Evolutionary conservation across 2,888 invertebrate genomes (phyloP).

Genomic region (Epistrophe eligans): DNA sequence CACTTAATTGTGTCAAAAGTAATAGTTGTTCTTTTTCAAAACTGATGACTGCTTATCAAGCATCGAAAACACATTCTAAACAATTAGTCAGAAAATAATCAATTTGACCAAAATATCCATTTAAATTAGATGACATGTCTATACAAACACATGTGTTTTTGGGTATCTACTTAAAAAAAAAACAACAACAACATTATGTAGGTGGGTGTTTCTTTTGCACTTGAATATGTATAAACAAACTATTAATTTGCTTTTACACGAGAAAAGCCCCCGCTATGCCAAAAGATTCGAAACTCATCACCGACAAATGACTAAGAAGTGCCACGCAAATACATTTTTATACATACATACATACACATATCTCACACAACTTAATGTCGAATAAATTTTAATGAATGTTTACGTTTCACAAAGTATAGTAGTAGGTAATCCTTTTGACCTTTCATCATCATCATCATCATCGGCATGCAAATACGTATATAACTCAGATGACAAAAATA

Average conservation of each 20-base stretch:
- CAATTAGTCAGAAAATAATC: no score
- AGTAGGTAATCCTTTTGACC: slow-evolving; percentile 26
- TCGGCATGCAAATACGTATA: slow-evolving; percentile 20
- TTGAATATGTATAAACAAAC: slow-evolving; percentile 14
- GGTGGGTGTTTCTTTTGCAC: slow-evolving; percentile 25
- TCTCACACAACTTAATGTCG: slow-evolving; percentile 33
- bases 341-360: neutral
- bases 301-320: slow-evolving; percentile 12
- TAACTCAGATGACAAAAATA: slow-evolving; percentile 33
- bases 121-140: no score
- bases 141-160: no score
- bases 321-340: slow-evolving; percentile 30
- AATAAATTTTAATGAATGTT: slow-evolving; percentile 68
- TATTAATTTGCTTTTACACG: neutral
- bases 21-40: no score
- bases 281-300: neutral
- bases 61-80: no score
- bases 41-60: no score
- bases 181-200: no score
- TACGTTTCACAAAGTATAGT: slow-evolving; percentile 20
- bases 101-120: no score
- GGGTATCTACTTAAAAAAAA: no score
- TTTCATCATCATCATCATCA: slow-evolving; percentile 18
- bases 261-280: slow-evolving; percentile 12
- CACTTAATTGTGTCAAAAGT: no score